These are phyloP conservation scores for Megamerina dolium DNA, from an alignment of 2,888 invertebrate genomes.

Conservation along the genomic window DNA sequence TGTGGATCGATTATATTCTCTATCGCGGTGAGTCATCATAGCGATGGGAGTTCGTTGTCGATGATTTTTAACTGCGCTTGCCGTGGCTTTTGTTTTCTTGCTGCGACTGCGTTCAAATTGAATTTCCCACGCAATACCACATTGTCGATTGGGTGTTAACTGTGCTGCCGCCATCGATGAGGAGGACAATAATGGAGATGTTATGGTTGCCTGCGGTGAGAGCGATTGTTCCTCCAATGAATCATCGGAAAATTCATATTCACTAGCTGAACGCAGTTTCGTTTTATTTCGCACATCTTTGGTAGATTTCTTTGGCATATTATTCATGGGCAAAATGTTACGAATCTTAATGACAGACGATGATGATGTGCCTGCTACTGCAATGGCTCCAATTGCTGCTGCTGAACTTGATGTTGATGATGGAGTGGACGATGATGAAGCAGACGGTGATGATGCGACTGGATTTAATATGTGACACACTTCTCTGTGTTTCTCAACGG, in stretches of 20 bases:
- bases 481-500: conserved; percentile 72
- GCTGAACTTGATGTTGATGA: conserved; percentile 7
- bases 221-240: conserved; percentile 65
- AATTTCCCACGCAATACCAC: conserved; percentile 84
- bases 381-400: too few relatives aligned
- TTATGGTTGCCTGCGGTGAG: conserved; percentile 58
- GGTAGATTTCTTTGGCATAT: conserved; percentile 20
- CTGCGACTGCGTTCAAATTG: conserved; percentile 63
- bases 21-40: too few relatives aligned
- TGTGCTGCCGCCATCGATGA: conserved; percentile 52
- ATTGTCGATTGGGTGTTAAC: conserved; percentile 63
- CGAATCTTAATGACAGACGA: conserved; percentile 15
- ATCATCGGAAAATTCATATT: conserved; percentile 74
- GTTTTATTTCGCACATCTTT: conserved; percentile 2
- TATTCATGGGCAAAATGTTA: conserved; percentile 12
- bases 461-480: conserved; percentile 58
- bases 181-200: conserved; percentile 38
- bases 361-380: conserved; percentile 18
- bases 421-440: conserved; percentile 25
- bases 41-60: too few relatives aligned
- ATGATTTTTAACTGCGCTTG: too few relatives aligned
- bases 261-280: conserved; percentile 24
- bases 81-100: too few relatives aligned
- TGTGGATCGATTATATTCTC: too few relatives aligned
- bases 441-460: conserved; percentile 28